These are phyloP conservation scores for Gadus macrocephalus DNA, from an alignment of 2,113 vertebrate species.

Conservation along the genomic window DNA sequence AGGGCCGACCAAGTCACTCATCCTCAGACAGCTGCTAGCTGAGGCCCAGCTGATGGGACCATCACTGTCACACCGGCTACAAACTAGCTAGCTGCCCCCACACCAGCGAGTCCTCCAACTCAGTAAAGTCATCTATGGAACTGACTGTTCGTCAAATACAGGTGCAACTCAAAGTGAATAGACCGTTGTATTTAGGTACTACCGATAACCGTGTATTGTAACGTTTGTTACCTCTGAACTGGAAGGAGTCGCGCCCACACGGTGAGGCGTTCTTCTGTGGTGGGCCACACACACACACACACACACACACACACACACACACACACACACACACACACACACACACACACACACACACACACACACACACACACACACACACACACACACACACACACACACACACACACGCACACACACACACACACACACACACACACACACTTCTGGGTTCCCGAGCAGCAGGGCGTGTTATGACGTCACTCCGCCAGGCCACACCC, in stretches of 20 bases:
- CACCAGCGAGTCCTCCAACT: too few species aligned
- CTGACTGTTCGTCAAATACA: too few species aligned
- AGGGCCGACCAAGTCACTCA: slow-evolving; percentile 5
- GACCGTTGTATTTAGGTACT: too few species aligned
- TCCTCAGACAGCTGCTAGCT: slow-evolving; percentile 27
- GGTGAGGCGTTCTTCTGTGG: neutral
- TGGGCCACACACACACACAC: neutral
- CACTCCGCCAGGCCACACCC: slow-evolving; percentile 49
- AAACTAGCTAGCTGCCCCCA: too few species aligned
- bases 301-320: neutral
- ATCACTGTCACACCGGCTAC: neutral
- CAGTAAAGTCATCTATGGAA: too few species aligned
- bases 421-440: neutral
- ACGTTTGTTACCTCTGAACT: neutral
- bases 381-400: neutral
- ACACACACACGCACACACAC: too few species aligned
- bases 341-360: neutral
- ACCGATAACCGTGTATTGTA: too few species aligned
- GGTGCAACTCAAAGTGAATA: too few species aligned
- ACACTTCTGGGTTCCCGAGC: slow-evolving; percentile 31
- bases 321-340: neutral
- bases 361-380: neutral
- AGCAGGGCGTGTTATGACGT: slow-evolving; percentile 53
- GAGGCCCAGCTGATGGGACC: slow-evolving; percentile 5
- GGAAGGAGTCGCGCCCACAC: neutral